Percentiles rank a stretch among this genome's conserved stretches.
These are phyloP conservation scores for Mormyrus iriodes DNA, from an alignment of 2,113 vertebrate species.

Conservation along the genomic window DNA sequence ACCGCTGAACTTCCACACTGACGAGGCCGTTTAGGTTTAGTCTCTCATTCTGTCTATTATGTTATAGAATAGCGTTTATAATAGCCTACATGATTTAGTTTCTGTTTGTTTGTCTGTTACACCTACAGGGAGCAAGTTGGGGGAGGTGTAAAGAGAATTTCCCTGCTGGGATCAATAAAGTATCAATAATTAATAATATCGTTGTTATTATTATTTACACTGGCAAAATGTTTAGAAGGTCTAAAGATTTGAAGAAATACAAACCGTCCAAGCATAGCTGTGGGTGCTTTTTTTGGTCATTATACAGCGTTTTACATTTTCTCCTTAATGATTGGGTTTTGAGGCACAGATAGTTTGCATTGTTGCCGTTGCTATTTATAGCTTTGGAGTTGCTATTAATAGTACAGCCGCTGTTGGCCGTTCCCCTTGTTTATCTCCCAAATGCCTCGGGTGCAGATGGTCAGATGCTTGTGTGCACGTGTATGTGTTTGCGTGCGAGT, in stretches of 20 bases:
- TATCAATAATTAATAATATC: too few species aligned
- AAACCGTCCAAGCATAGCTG: too few species aligned
- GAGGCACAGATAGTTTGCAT: background rate
- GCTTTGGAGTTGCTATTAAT: background rate
- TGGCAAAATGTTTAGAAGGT: background rate
- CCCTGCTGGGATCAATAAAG: too few species aligned
- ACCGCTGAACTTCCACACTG: background rate
- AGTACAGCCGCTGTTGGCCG: background rate
- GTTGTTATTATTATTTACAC: too few species aligned
- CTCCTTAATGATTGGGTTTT: background rate
- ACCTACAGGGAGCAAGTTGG: too few species aligned
- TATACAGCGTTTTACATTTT: background rate
- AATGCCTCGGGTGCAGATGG: background rate
- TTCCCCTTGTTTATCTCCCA: background rate
- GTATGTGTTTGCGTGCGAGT: background rate
- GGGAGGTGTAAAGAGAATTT: too few species aligned
- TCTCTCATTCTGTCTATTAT: background rate
- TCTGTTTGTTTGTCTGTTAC: background rate
- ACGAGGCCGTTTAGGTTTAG: background rate
- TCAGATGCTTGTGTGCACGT: background rate
- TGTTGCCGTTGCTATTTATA: background rate
- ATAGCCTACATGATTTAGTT: background rate
- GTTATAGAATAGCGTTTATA: background rate
- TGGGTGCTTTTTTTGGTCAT: background rate
- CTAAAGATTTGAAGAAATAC: background rate